Evolutionary conservation across 2,888 invertebrate genomes (phyloP), one percentile per base, ranked within the genome.

Genomic region (Hydrotaea cyrtoneurina): DNA sequence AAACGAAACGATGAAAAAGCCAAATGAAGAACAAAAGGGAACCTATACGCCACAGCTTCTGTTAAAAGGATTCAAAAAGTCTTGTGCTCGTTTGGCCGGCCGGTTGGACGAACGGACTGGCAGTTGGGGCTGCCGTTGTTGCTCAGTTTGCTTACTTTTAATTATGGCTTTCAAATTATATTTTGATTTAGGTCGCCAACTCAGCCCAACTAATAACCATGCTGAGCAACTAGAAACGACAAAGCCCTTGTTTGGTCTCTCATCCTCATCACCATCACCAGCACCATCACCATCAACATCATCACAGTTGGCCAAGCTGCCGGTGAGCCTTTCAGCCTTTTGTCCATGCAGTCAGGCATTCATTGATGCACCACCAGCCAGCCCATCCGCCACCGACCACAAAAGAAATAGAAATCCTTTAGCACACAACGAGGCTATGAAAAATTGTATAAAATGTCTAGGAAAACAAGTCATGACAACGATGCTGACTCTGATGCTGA

Each of bases 131-230:
- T 66, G 77, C 19, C 13, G 31, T n/a, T 36, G 36, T 73, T 73
- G 55, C 39, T 73, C 36, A 57, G 73, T 43, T 76, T 79, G 74
- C 78, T 82, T 82, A 78, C 74, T 86, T 87, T 87, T 86, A 86
- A 86, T 87, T 87, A 87, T 84, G 82, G 82, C 86, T 86, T 86
- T 87, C 86, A 87, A 86, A 87, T 87, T 86, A 84, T 80, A 82
- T 86, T 87, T 86, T 87, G 87, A 87, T 87, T 86, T 86, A 84
- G 87, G 87, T 86, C 84, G 82, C 71, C 73, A 73, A 78, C 81
- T 73, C 75, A 82, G 80, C 76, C 75, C 76, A 46, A 23, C 79
- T 72, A 86, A 84, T 75, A 86, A 85, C 71, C 75, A 82, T 82
- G 85, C 85, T 79, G 82, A 19, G 85, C 73, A 46, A 17, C 62